phyloP scores from a whole-genome alignment of 2,888 invertebrate species.

The Cheilosia grossa region DNA sequence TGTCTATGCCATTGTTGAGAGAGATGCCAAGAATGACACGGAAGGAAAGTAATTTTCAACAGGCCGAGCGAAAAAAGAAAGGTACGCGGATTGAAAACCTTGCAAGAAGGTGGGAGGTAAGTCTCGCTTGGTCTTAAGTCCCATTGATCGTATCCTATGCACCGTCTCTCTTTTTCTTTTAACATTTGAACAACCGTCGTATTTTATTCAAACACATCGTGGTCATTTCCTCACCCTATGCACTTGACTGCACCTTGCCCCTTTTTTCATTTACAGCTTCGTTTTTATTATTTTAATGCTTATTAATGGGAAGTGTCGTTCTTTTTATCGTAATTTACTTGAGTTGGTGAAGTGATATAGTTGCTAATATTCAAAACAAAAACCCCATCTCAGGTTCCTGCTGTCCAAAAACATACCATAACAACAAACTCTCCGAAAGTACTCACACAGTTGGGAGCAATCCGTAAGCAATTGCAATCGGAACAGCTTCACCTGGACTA shows the following conservation, averaged over 20 bases:
- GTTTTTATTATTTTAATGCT: not conserved
- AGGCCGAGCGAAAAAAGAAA: slow-evolving; percentile 59
- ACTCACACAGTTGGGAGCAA: slow-evolving; percentile 88
- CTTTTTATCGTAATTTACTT: not conserved
- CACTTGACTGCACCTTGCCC: no score
- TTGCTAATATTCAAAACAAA: slow-evolving; percentile 5
- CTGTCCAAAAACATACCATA: slow-evolving; percentile 84
- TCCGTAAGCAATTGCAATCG: slow-evolving; percentile 87
- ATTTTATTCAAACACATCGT: no score
- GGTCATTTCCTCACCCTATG: no score
- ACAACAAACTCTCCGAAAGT: slow-evolving; percentile 83
- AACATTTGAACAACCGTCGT: not conserved
- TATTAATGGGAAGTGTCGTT: not conserved
- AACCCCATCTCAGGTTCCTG: slow-evolving; percentile 85
- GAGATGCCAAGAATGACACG: slow-evolving; percentile 84
- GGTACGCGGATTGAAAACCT: slow-evolving; percentile 79
- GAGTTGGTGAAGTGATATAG: not conserved
- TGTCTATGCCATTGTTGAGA: slow-evolving; percentile 87
- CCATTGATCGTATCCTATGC: no score
- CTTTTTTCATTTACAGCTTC: no score
- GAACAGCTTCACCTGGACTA: slow-evolving; percentile 86
- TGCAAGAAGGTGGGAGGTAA: slow-evolving; percentile 85
- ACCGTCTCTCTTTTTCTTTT: not conserved
- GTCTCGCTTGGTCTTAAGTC: slow-evolving; percentile 26
- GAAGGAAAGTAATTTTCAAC: slow-evolving; percentile 74